These are phyloP conservation scores for Sclerodermus sp. DNA, from an alignment of 2,888 invertebrate genomes.

Conservation along the genomic window DNA sequence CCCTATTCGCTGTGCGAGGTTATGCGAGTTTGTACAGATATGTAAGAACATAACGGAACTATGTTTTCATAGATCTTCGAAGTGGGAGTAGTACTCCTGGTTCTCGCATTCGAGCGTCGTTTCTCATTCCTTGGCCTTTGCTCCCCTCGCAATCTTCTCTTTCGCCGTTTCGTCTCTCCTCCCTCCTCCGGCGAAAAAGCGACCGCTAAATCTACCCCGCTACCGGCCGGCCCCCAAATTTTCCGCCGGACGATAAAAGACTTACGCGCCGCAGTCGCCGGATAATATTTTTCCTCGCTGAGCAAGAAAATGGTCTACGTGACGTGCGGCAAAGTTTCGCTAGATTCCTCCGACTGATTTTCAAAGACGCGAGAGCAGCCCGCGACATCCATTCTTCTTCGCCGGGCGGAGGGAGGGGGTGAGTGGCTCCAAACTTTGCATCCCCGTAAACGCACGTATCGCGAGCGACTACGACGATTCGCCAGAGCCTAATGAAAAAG, in stretches of 20 bases:
- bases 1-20: too few relatives aligned
- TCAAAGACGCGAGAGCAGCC: too few relatives aligned
- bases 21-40: not conserved
- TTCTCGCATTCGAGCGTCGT: constrained; percentile 22
- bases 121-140: constrained; percentile 19
- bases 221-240: constrained; percentile 11
- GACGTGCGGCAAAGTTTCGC: too few relatives aligned
- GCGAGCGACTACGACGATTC: too few relatives aligned
- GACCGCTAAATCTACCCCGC: constrained; percentile 4
- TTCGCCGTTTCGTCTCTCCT: constrained; percentile 1
- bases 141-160: constrained; percentile 16
- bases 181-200: not conserved
- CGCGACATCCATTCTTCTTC: too few relatives aligned
- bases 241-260: constrained; percentile 19
- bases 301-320: not conserved
- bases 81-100: constrained; percentile 20
- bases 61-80: constrained; percentile 31
- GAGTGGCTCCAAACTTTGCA: too few relatives aligned
- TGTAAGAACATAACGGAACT: constrained; percentile 10
- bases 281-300: constrained; percentile 20
- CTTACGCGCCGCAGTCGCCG: constrained; percentile 8
- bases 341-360: too few relatives aligned
- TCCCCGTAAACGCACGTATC: too few relatives aligned
- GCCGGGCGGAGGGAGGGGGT: too few relatives aligned
- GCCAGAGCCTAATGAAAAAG: too few relatives aligned